phyloP scores from a whole-genome alignment of 2,797 vertebrate genomes.

The Tympanoctomys barrerae region DNA sequence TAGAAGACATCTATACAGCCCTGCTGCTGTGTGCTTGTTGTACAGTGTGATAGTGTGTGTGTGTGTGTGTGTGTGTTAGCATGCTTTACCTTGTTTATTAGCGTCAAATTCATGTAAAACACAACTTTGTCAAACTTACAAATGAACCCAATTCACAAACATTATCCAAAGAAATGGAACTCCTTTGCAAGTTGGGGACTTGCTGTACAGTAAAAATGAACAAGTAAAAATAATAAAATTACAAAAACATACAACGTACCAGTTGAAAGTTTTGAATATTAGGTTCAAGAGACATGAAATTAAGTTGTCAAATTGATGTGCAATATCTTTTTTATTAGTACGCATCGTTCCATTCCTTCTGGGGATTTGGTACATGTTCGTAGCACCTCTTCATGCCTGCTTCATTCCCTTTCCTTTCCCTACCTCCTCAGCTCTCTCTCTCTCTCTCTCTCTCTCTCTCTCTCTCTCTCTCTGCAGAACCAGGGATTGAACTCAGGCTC shows the following conservation, averaged over 20 bases:
- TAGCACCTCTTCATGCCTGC: not conserved
- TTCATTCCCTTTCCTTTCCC: not conserved
- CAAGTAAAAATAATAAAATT: not conserved
- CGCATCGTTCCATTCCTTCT: not conserved
- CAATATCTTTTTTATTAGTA: not conserved
- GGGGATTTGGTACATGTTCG: not conserved
- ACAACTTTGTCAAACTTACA: not conserved
- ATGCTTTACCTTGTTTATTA: not conserved
- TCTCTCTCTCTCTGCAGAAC: no score
- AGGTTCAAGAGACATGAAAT: not conserved
- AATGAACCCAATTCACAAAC: not conserved
- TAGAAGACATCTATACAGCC: not conserved
- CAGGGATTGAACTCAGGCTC: no score
- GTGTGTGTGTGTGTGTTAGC: not conserved
- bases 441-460: no score
- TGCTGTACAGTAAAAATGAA: not conserved
- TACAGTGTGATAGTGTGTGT: not conserved
- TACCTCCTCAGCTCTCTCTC: not conserved
- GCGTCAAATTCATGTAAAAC: not conserved
- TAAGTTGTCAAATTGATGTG: not conserved
- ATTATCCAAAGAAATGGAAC: not conserved
- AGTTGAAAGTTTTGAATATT: conserved; percentile 27
- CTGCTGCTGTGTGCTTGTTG: not conserved
- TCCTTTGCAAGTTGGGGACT: not conserved
- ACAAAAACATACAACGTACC: not conserved